Conservation (phyloP, 2,113 vertebrate genomes). For the Aspiorhynchus laticeps region DNA sequence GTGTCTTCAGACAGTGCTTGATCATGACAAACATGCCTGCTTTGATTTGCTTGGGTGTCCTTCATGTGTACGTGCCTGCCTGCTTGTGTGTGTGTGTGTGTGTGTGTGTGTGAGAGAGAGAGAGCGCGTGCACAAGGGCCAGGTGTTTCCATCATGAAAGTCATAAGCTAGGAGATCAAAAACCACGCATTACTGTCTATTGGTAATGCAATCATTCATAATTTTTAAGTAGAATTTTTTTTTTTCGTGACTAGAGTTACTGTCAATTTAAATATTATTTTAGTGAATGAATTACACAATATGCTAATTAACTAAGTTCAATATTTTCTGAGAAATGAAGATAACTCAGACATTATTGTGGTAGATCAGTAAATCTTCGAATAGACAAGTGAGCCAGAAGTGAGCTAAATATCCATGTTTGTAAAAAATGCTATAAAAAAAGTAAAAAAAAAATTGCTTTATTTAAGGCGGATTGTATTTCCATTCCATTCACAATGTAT, state of each 20-base stretch:
- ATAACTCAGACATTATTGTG: not conserved
- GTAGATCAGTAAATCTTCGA: not conserved
- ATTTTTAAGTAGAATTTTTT: not conserved
- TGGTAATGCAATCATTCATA: not conserved
- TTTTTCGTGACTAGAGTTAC: not conserved
- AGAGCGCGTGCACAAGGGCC: not conserved
- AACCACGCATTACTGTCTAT: not conserved
- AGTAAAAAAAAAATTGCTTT: no score
- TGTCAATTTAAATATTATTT: not conserved
- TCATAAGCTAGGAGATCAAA: not conserved
- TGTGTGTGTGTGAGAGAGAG: not conserved
- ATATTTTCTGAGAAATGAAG: not conserved
- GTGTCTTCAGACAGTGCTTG: conserved; percentile 21
- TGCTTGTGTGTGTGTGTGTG: not conserved
- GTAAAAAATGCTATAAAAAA: no score
- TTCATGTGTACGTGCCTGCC: not conserved
- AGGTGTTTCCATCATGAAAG: conserved; percentile 23
- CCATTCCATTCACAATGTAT: not conserved
- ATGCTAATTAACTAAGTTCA: not conserved
- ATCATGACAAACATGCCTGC: conserved; percentile 15
- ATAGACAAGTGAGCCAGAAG: not conserved
- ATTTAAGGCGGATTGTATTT: no score
- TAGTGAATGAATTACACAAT: not conserved
- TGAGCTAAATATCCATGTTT: no score
- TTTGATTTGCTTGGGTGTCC: not conserved